Base-by-base conservation (phyloP, 2,113 vertebrate species). In the Phylloscopus trochiloides region DNA sequence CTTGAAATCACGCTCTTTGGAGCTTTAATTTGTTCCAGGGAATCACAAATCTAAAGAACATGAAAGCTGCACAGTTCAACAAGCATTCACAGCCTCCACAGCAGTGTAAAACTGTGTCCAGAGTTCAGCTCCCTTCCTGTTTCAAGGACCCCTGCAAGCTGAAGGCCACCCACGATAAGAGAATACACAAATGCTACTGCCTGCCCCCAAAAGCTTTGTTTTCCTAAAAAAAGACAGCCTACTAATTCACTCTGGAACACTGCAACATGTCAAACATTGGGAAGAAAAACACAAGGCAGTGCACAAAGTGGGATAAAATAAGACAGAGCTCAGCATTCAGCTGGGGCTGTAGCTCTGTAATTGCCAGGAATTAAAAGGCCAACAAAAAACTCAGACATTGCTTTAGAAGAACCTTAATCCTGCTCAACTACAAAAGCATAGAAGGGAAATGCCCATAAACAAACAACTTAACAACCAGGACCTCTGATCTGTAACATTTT, bases 111-210 rank as follows among this genome's bases (percentile, higher is more conserved):
- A 45, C 65, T 6, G 21, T 0, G 0, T 12, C 68, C 68, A 25
- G 9, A 47, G 51, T 34, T n/a, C 12, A 55, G 45, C 6, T 72
- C 80, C 34, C 74, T 68, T 91, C 92, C 92, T 62, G 57, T 52
- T 68, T 31, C 65, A 85, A 86, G 92, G 93, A 82, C 73, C 81
- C 76, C 77, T 75, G 62, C 65, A 25, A 91, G 34, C 70, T 21
- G 47, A 85, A 94, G 91, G 84, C 94, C 93, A 95, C 95, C 84
- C 94, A 96, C 18, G 38, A 22, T 45, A 94, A 71, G 42, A 62
- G 89, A 89, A 68, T 7, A 87, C 51, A 82, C 58, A 91, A 88
- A 70, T 6, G 45, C 91, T 84, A 68, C 84, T 17, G 89, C 78
- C 87, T 70, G 84, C 43, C 81, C 78, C 81, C 2, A 86, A 67